These are phyloP conservation scores for Rhombomys opimus DNA, from an alignment of 2,113 vertebrate genomes.

Conservation along the genomic window DNA sequence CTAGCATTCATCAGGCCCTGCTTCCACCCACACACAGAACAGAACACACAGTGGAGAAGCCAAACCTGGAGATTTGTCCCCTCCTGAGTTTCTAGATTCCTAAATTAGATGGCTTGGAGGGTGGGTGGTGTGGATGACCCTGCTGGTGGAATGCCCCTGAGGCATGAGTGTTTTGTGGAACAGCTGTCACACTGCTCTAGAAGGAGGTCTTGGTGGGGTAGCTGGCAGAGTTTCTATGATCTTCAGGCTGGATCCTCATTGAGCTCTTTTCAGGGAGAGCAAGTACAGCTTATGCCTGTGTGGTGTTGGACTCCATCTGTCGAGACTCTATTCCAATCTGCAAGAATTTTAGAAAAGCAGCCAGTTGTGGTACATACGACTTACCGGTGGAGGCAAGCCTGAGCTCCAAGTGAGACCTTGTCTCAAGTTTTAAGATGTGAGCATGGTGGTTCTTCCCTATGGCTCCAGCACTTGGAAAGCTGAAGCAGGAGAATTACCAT, in stretches of 20 bases:
- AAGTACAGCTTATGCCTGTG: fast-evolving
- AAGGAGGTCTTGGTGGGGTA: not conserved
- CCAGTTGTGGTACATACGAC: not conserved
- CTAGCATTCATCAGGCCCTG: not conserved
- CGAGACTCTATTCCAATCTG: not conserved
- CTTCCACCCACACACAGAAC: too few relatives aligned
- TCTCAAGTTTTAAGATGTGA: not conserved
- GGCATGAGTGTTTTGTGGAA: not conserved
- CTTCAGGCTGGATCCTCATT: not conserved
- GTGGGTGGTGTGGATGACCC: not conserved
- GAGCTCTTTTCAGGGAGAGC: not conserved
- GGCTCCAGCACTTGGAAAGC: not conserved
- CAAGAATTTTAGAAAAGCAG: not conserved
- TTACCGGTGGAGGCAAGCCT: not conserved
- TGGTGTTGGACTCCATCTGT: not conserved
- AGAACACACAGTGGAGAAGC: not conserved
- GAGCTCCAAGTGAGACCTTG: not conserved
- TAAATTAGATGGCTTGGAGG: not conserved
- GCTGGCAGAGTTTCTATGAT: fast-evolving
- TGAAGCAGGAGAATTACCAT: not conserved
- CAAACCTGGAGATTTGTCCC: not conserved
- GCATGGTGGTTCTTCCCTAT: not conserved
- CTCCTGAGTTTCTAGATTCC: not conserved
- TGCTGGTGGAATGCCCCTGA: not conserved
- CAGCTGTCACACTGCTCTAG: conserved; percentile 6